These are phyloP conservation scores for Anarhynchus alexandrinus DNA, from an alignment of 2,113 vertebrate species.

Conservation along the genomic window DNA sequence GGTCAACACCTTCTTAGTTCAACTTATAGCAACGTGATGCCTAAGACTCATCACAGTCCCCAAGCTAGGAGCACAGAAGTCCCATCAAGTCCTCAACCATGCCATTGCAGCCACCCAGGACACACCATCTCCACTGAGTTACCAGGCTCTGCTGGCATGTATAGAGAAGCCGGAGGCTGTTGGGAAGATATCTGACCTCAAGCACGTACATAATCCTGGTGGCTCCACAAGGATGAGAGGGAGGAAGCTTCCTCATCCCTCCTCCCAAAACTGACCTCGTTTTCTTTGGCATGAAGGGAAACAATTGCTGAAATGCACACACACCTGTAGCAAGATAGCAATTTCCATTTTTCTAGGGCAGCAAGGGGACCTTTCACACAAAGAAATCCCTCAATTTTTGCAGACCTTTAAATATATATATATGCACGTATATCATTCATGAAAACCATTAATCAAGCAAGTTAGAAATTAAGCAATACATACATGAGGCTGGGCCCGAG, in stretches of 20 bases:
- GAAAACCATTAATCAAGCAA: not conserved
- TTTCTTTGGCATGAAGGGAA: not conserved
- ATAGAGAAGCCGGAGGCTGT: not conserved
- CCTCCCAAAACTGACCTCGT: accelerated
- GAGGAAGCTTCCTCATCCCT: not conserved
- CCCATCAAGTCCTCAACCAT: not conserved
- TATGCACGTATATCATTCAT: accelerated
- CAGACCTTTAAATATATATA: not conserved
- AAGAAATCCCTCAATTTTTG: not conserved
- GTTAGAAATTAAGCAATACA: constrained; percentile 74
- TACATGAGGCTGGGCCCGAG: constrained; percentile 87
- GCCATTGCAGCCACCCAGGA: not conserved
- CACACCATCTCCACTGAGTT: not conserved
- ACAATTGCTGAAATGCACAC: too few relatives aligned
- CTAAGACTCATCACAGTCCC: not conserved
- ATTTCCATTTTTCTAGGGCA: not conserved
- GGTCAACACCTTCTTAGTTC: not conserved
- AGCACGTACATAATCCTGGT: accelerated
- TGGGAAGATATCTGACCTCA: not conserved
- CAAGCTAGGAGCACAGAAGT: not conserved
- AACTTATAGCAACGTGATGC: not conserved
- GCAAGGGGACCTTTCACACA: not conserved
- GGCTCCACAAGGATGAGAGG: accelerated
- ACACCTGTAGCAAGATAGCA: not conserved
- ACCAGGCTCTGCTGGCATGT: not conserved